phyloP scores from a whole-genome alignment of 2,797 vertebrate genomes.

The Oreortyx pictus region DNA sequence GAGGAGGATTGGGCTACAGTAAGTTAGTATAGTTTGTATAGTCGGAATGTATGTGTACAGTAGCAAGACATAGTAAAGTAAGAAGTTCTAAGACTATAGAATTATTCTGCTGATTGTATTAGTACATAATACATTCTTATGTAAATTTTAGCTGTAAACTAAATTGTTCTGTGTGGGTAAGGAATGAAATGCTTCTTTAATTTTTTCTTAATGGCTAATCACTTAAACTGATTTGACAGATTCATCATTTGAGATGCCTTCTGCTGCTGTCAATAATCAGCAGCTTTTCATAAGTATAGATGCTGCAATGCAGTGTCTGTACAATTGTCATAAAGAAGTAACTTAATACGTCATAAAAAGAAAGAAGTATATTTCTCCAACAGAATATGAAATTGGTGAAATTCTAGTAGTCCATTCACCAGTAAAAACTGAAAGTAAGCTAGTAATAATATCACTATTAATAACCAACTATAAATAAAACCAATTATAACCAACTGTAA shows the following conservation, averaged over 20 bases:
- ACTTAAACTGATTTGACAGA: neutral
- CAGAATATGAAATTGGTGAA: neutral
- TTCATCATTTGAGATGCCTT: constrained; percentile 5
- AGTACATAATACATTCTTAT: neutral
- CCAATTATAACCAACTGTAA: neutral
- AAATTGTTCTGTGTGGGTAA: neutral
- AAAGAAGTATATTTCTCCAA: neutral
- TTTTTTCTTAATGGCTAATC: constrained; percentile 11
- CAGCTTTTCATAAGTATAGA: neutral
- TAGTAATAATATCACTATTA: neutral
- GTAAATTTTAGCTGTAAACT: neutral
- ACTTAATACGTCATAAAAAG: neutral
- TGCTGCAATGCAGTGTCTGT: neutral
- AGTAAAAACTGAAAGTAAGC: neutral
- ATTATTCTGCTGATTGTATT: neutral
- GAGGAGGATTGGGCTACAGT: neutral
- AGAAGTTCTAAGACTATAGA: neutral
- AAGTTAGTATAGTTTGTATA: neutral
- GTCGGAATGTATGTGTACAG: neutral
- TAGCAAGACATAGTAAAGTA: neutral
- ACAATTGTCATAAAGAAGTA: neutral
- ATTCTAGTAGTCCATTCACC: neutral
- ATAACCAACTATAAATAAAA: neutral
- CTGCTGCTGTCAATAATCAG: constrained; percentile 1
- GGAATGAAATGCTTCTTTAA: constrained; percentile 5